Base-by-base conservation (phyloP, 2,888 invertebrate genomes). In the Ichneumoninae sp. region DNA sequence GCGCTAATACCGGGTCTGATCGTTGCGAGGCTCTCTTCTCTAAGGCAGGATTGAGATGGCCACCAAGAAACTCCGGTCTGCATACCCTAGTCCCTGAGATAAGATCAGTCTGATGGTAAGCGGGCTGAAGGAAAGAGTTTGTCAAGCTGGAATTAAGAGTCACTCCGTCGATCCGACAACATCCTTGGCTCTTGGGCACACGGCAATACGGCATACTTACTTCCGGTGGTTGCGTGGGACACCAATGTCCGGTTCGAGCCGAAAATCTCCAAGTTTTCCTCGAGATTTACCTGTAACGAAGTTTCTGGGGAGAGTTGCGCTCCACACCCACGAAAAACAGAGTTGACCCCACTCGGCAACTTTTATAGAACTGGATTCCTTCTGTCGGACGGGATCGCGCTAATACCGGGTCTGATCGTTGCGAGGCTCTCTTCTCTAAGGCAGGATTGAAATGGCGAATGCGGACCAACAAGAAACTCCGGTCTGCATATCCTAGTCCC, bases 211-310 rank as follows among this genome's bases (percentile, higher is more conserved):
- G 52, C 19, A 40, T 75, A 36, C 65, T 75, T 33, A 33, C 30
- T 60, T 60, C 26, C 30, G 60, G 52, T 16, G 50, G 65, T 36
- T 47, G 65, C 65, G 66, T 65, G 26, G 66, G 19, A 76, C 76
- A 36, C 16, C 44, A 50, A 74, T 47, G 77, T 36, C 52, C 44
- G 74, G 47, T 33, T 78, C 69, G 16, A 19, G n/a, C 44, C 52
- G 19, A 57, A 76, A 44, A n/a, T 54, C 65, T 57, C 69, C 26
- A 22, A 69, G 50, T 54, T 65, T 78, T 36, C 54, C 57, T 74
- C 60, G 26, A 52, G 69, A 52, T 68, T 80, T 60, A 26, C 30
- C 60, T 26, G 30, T 33, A 6, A 30, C 30, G 30, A 60, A 5
- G 26, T 16, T 30, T 26, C 19, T 7, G 8, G 8, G n/a, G 54